Base-by-base conservation (phyloP, 1,140 invertebrate species). In the Zaprionus taronus region DNA sequence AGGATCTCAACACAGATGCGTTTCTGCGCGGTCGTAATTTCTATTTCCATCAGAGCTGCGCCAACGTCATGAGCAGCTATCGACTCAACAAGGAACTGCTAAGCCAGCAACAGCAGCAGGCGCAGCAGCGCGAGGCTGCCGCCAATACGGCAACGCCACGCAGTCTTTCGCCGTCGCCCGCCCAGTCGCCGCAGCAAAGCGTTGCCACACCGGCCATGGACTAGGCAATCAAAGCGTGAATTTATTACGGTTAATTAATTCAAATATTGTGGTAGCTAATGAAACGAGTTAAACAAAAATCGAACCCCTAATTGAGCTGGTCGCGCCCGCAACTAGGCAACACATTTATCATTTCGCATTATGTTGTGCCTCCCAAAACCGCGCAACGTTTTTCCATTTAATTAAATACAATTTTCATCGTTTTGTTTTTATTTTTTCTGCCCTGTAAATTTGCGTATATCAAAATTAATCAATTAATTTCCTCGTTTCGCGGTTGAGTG, bases 1-100 rank as follows among this genome's bases (percentile, higher is more conserved):
- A 92, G 79, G 91, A 92, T 78, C 85, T 91, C 75, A 79, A 84
- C 31, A 83, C 91, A 47, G 91, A 92, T 80, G 87, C 90, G 68
- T 92, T 92, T 69, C 80, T 92, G 62, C 90, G 91, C 66, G 91
- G 91, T 47, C 91, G 91, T 34, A 92, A 92, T 69, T 92, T 92
- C 38, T 92, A 92, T 70, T 92, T 92, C 26, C 91, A 92, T 63
- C 91, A 92, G 71, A 92, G 91, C 58, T 92, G 91, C 72, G 91
- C 91, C 63, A 92, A 92, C 47, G 91, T 92, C 38, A 92, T 92
- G 91, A 91, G 86, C 61, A 92, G 83, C 68, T 92, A 92, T 53
- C 76, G 91, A 5, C 67, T 92, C 22, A 92, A 84, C 71, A 92
- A 92, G 53, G 91, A 92, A 56, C 77, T 92, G 7, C 76, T 91